Evolutionary conservation across 2,888 invertebrate genomes (phyloP).

Genomic region (Lucinisca nassula): DNA sequence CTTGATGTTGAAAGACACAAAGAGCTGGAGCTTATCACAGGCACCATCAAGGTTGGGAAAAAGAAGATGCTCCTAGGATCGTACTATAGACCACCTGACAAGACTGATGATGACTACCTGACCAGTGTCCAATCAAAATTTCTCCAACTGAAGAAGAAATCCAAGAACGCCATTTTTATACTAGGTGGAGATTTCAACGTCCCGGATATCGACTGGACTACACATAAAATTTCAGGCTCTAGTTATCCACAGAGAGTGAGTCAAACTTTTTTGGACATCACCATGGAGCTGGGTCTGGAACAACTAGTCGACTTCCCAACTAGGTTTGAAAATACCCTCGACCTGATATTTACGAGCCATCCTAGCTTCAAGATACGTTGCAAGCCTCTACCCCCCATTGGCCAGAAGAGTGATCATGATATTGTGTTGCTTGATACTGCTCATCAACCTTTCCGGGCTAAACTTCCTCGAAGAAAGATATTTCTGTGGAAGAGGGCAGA

Average conservation of each 20-base stretch:
- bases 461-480: not conserved
- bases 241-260: not conserved
- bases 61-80: conserved; percentile 1
- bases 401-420: conserved; percentile 5
- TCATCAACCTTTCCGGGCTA: not conserved
- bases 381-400: no score
- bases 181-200: conserved; percentile 19
- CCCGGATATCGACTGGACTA: conserved; percentile 19
- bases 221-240: no score
- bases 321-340: not conserved
- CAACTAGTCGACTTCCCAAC: not conserved
- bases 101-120: not conserved
- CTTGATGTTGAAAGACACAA: not conserved
- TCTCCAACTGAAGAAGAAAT: not conserved
- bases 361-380: not conserved
- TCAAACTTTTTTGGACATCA: not conserved
- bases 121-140: not conserved
- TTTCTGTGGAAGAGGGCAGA: conserved; percentile 11
- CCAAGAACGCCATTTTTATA: not conserved
- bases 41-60: not conserved
- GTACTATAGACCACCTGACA: conserved; percentile 18
- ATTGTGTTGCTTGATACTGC: not conserved
- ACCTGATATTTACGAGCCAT: not conserved
- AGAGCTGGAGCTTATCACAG: conserved; percentile 4
- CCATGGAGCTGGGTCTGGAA: not conserved